Conservation (phyloP, 2,797 vertebrate genomes). For the Phrynocephalus vlangalii region DNA sequence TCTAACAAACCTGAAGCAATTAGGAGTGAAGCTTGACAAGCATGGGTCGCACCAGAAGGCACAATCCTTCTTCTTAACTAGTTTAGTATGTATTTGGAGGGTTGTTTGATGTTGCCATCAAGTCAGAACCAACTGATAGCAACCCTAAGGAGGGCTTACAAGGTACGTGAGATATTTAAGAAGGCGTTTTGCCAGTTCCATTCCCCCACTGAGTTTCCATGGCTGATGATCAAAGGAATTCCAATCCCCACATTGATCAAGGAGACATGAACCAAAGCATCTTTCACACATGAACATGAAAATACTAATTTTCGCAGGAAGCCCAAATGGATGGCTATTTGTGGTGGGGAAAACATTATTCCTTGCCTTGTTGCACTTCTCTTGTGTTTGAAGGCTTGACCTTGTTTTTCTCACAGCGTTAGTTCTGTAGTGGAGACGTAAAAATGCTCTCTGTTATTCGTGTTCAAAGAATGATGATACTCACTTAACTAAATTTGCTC, state of each 20-base stretch:
- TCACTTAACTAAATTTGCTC: neutral
- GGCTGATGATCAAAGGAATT: neutral
- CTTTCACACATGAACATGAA: neutral
- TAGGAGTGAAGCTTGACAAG: neutral
- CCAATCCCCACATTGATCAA: neutral
- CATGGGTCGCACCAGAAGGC: neutral
- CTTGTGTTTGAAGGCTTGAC: neutral
- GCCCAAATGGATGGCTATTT: neutral
- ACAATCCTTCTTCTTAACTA: neutral
- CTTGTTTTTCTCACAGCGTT: neutral
- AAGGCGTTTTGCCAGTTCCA: too few relatives aligned
- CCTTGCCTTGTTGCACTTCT: neutral
- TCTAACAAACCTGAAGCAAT: neutral
- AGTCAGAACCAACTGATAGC: too few relatives aligned
- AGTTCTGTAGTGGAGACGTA: neutral
- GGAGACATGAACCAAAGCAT: too few relatives aligned
- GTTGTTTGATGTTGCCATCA: too few relatives aligned
- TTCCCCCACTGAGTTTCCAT: neutral
- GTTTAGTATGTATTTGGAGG: neutral
- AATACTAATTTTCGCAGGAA: neutral
- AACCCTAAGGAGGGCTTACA: too few relatives aligned
- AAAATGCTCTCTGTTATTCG: neutral
- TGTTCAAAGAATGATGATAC: neutral
- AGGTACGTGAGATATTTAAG: too few relatives aligned
- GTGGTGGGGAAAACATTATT: neutral